Conservation (phyloP, 2,888 invertebrate genomes). For the Deladenus siricidicola region DNA sequence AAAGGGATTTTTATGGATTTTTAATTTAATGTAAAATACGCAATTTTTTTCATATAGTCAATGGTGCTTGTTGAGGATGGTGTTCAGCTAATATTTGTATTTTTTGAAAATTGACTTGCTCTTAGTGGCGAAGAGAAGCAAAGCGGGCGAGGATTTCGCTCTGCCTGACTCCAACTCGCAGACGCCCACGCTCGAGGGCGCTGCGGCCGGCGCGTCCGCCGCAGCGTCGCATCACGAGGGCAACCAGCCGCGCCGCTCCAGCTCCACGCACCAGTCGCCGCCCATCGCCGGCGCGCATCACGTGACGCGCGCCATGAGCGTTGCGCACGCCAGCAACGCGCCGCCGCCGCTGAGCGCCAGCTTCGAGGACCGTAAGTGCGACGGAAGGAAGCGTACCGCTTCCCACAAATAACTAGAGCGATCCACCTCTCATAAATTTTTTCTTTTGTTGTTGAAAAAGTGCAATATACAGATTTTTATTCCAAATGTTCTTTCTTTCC, state of each 20-base stretch:
- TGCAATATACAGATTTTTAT: background rate
- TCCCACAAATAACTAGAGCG: too few species aligned
- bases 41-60: too few species aligned
- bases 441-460: background rate
- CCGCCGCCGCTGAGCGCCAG: constrained; percentile 12
- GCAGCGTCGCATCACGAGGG: background rate
- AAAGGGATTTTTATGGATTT: too few species aligned
- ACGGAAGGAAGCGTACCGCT: background rate
- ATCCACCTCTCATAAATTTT: too few species aligned
- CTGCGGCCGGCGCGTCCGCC: background rate
- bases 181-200: background rate
- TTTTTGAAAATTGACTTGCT: too few species aligned
- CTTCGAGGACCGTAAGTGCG: constrained; percentile 28
- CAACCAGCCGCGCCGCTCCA: too few species aligned
- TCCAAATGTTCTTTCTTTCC: background rate
- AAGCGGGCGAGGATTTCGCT: background rate
- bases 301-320: background rate
- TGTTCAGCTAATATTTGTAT: too few species aligned
- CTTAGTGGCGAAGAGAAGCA: too few species aligned
- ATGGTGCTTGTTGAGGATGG: too few species aligned
- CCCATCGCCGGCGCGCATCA: background rate
- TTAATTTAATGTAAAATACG: too few species aligned
- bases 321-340: background rate
- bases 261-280: background rate
- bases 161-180: background rate